A percentile compares a stretch with the other conserved stretches of the same genome.
These are phyloP conservation scores for Chelon auratus DNA, from an alignment of 2,797 vertebrate genomes.

Conservation along the genomic window DNA sequence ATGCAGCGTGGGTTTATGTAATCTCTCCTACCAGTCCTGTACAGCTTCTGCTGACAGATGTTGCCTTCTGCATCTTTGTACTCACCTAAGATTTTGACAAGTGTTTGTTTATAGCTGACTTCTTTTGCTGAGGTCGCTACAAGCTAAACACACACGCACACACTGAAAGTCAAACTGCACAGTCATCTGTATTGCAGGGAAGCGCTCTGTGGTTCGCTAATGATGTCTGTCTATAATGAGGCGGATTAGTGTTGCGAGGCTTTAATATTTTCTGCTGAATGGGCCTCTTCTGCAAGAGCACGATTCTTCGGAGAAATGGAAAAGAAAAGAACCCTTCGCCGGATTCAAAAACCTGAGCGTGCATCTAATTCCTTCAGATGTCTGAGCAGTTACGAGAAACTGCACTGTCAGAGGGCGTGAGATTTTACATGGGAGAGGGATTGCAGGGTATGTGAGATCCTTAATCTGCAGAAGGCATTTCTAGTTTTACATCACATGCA, in stretches of 20 bases:
- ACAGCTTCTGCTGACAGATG: conserved; percentile 47
- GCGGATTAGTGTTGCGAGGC: conserved; percentile 68
- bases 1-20: background rate
- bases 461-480: conserved; percentile 28
- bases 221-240: conserved; percentile 78
- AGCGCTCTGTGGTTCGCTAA: conserved; percentile 69
- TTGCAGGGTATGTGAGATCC: conserved; percentile 11
- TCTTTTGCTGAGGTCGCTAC: conserved; percentile 45
- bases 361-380: conserved; percentile 54
- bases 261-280: conserved; percentile 76
- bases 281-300: conserved; percentile 50
- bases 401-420: conserved; percentile 59
- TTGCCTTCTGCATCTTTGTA: conserved; percentile 40
- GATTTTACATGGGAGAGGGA: conserved; percentile 40
- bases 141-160: conserved; percentile 38
- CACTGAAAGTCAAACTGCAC: conserved; percentile 50
- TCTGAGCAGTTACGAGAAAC: conserved; percentile 38
- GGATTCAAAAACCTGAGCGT: conserved; percentile 37
- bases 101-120: conserved; percentile 43
- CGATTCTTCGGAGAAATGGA: conserved; percentile 40
- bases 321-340: conserved; percentile 7
- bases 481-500: conserved; percentile 14
- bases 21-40: background rate
- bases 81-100: conserved; percentile 39
- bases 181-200: conserved; percentile 65